These are phyloP conservation scores for Sebastes steindachneri DNA, from an alignment of 2,797 vertebrate species.

Conservation along the genomic window DNA sequence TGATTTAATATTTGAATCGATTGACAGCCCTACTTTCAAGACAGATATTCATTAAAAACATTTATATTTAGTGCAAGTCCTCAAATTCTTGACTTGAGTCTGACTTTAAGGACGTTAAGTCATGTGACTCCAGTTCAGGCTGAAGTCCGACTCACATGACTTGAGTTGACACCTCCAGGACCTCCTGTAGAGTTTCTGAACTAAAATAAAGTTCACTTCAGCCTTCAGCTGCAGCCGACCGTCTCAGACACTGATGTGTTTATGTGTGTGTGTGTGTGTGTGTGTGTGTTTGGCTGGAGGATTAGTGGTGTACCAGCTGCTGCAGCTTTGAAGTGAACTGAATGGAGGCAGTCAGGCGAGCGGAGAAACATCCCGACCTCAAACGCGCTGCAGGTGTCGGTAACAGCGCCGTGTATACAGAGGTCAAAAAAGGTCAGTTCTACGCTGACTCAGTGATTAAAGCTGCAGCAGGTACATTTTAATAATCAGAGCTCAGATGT, in stretches of 20 bases:
- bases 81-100: not conserved
- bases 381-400: constrained; percentile 1
- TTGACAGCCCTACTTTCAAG: not conserved
- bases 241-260: not conserved
- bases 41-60: not conserved
- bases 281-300: not conserved
- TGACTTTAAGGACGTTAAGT: not conserved
- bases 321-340: constrained; percentile 46
- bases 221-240: constrained; percentile 2
- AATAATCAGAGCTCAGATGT: not conserved
- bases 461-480: not conserved
- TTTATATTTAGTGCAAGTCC: not conserved
- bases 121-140: not conserved
- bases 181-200: not conserved
- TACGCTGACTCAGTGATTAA: not conserved
- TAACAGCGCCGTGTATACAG: accelerated
- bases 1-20: too few species aligned
- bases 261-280: not conserved
- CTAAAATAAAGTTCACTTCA: not conserved
- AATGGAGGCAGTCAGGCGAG: constrained; percentile 40
- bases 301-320: constrained; percentile 28
- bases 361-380: not conserved
- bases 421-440: not conserved
- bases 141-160: not conserved
- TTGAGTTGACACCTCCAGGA: not conserved